Base-by-base conservation (phyloP, 2,888 invertebrate genomes). In the Hirtodrosophila histrioides region DNA sequence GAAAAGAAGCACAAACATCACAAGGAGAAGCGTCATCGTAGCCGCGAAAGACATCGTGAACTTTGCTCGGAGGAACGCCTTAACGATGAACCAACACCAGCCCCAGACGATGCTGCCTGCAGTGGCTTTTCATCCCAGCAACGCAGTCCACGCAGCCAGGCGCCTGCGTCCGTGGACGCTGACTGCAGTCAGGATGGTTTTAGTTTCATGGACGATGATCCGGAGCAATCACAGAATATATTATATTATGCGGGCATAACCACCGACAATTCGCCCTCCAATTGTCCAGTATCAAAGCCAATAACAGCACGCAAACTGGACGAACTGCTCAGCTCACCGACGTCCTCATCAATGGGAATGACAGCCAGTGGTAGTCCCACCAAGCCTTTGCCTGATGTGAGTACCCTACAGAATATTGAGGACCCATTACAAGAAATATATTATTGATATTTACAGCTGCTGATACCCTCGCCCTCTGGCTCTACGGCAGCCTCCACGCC, bases 1-100 rank as follows among this genome's bases (percentile, higher is more conserved):
- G 94, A 95, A 81, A 94, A 95, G 83, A 94, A 95, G 69, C 95
- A 95, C 85, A 95, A 95, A 68, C 95, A 95, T 86, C 91, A 91
- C 64, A 95, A 95, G 83, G 95, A 93, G 69, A 94, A 94, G 74
- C 94, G 94, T 44, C 93, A 94, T 55, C 93, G 94, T 50, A 88
- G 78, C 17, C 70, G 75, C 1, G 84, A 86, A 3, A 56, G 79
- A 4, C 69, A 75, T 17, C 69, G 72, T 9, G 69, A 72, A 1
- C 11, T 46, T n/a, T 61, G 50, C 29, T 71, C 70, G 3, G 66
- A 66, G 23, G 73, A 70, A 12, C 67, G 51, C 2, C 50, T 40
- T 2, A 50, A 69, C 9, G 84, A 78, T 5, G 83, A 83, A 9
- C 37, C 53, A 4, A 51, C 64, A 11, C 31, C 61, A 1, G 64